Evolutionary conservation across 1,140 invertebrate genomes (phyloP).

Genomic region (Paraescarpia echinospica): DNA sequence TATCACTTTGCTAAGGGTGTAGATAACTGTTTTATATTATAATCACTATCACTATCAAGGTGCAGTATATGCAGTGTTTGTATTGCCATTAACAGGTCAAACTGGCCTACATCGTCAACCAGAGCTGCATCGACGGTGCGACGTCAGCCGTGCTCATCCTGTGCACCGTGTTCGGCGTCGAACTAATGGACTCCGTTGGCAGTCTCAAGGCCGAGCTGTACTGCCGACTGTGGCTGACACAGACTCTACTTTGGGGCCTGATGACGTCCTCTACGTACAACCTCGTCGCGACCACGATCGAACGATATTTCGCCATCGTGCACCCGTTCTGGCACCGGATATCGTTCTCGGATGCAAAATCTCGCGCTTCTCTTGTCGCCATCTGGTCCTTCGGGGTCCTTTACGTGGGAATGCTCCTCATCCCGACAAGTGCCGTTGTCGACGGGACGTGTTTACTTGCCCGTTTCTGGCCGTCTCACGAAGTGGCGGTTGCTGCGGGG

Average conservation of each 20-base stretch:
- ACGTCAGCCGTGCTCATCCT: constrained; percentile 22
- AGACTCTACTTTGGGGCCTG: constrained; percentile 17
- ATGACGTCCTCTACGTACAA: constrained; percentile 24
- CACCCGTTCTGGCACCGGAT: constrained; percentile 11
- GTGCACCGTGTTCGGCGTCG: constrained; percentile 4
- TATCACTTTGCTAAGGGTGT: too few species aligned
- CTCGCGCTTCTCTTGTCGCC: neutral
- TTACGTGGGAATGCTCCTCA: neutral
- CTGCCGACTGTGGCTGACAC: constrained; percentile 26
- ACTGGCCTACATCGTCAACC: constrained; percentile 17
- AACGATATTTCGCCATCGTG: constrained; percentile 19
- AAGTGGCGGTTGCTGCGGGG: neutral
- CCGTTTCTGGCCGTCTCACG: constrained; percentile 12
- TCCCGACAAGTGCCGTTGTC: constrained; percentile 2
- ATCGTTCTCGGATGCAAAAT: neutral
- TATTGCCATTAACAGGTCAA: neutral
- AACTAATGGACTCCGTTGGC: neutral
- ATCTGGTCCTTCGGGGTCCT: neutral
- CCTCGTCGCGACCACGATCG: constrained; percentile 19
- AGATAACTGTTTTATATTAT: too few species aligned
- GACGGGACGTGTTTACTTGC: constrained; percentile 4
- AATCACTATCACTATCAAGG: too few species aligned
- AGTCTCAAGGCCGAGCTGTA: constrained; percentile 9
- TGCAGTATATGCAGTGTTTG: too few species aligned
- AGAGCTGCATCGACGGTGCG: constrained; percentile 23